phyloP scores from a whole-genome alignment of 2,888 invertebrate species.

The Ryuthela nishihirai region DNA sequence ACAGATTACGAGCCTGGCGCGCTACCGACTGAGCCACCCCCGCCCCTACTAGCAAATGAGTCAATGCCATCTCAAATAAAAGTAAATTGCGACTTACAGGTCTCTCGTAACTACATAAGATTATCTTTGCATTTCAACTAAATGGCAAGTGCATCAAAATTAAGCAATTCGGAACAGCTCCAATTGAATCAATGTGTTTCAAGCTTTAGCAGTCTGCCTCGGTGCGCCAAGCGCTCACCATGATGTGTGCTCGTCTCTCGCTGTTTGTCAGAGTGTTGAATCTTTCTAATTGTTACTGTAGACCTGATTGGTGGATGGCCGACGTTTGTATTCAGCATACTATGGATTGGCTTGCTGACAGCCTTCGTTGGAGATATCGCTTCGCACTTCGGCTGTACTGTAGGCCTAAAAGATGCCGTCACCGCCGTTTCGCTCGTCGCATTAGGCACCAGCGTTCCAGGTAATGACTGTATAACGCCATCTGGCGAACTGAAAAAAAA shows the following conservation, averaged over 20 bases:
- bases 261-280: neutral
- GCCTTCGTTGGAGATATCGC: conserved; percentile 96
- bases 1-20: too few relatives aligned
- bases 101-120: too few relatives aligned
- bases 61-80: too few relatives aligned
- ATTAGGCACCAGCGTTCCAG: conserved; percentile 96
- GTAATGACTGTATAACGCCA: conserved; percentile 54
- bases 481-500: neutral
- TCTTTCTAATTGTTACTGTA: conserved; percentile 52
- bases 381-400: conserved; percentile 93
- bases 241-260: neutral
- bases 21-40: too few relatives aligned
- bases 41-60: too few relatives aligned
- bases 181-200: too few relatives aligned
- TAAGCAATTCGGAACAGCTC: too few relatives aligned
- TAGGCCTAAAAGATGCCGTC: conserved; percentile 92
- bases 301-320: conserved; percentile 91
- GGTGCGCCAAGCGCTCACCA: too few relatives aligned
- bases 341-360: conserved; percentile 88
- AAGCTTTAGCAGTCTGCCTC: too few relatives aligned
- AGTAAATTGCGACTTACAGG: too few relatives aligned
- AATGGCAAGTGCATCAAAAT: too few relatives aligned
- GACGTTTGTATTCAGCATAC: conserved; percentile 88
- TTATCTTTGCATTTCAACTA: too few relatives aligned
- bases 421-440: conserved; percentile 98